Evolutionary conservation across 2,888 invertebrate species (phyloP).

Genomic region (Hypercompe scribonia): DNA sequence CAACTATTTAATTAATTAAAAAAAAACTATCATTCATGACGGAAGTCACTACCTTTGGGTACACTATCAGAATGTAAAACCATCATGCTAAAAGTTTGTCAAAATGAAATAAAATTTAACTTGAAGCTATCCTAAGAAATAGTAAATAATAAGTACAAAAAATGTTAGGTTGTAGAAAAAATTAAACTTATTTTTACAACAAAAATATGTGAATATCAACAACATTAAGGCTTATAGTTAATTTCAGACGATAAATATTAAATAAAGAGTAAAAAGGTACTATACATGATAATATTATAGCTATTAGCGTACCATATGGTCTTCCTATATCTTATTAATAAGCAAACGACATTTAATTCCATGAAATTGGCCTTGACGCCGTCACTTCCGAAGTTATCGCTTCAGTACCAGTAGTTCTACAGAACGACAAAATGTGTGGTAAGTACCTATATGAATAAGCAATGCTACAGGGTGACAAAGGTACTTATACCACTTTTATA

Average conservation of each 20-base stretch:
- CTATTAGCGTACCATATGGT: constrained; percentile 29
- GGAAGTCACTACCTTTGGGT: no score
- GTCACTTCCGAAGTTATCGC: constrained; percentile 62
- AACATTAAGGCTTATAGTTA: neutral
- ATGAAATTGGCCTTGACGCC: constrained; percentile 75
- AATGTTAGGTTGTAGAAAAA: neutral
- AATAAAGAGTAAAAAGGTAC: constrained; percentile 5
- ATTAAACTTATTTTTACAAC: neutral
- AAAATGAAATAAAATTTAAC: neutral
- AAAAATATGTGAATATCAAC: neutral
- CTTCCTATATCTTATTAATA: constrained; percentile 37
- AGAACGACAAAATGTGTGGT: constrained; percentile 18
- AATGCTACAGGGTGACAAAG: constrained; percentile 35
- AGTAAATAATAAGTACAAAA: neutral
- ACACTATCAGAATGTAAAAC: no score
- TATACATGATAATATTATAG: neutral
- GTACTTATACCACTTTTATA: constrained; percentile 52
- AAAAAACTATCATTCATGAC: no score
- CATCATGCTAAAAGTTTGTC: no score
- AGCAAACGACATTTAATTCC: constrained; percentile 57
- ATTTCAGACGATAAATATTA: constrained; percentile 4
- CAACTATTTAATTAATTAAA: no score
- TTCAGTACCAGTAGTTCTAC: constrained; percentile 60
- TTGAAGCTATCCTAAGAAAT: neutral
- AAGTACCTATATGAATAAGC: constrained; percentile 17